Evolutionary conservation across 2,797 vertebrate genomes (phyloP), one percentile per base, ranked within the genome.

Genomic region (Rhynchonycteris naso): DNA sequence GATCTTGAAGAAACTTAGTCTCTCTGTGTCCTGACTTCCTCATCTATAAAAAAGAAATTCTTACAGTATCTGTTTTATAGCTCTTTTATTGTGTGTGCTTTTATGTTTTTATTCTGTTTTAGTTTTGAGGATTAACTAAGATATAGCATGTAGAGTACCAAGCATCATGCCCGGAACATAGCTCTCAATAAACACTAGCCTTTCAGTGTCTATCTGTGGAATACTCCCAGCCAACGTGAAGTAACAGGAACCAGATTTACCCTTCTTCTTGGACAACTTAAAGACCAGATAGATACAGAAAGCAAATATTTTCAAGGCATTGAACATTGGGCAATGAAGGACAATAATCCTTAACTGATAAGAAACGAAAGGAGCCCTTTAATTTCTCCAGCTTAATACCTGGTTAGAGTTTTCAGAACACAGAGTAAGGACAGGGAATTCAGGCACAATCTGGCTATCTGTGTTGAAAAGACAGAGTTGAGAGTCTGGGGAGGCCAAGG

Each of bases 211-310:
- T 58, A 19, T 61, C 80, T 33, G 54, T 66, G 66, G 75, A 43
- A 87, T 65, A 33, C 87, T 89, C 89, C 59, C 38, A 66, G 79
- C 52, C 59, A 68, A 72, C 19, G 52, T 24, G 24, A 35, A 74
- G 47, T 47, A 80, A 92, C 38, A n/a, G 52, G 30, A 72, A 75
- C 35, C 68, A 81, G 56, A 82, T 90, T 88, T 88, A 69, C 28
- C 74, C 56, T 86, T 38, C 65, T 86, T 30, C 33, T 63, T 69
- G 26, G 50, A 95, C n/a, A 63, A 88, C 58, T 76, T 72, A 35
- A 93, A 97, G 72, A 78, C 16, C 13, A 88, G 91, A 85, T 18
- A 72, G 81, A 91, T 21, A 28, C 26, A 78, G 12, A 22, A 92
- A 94, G 50, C 21, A 88, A 79, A 88, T 38, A 2, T 82, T 50